Percentiles rank a stretch among this genome's conserved stretches.
These are phyloP conservation scores for Antennarius striatus DNA, from an alignment of 2,113 vertebrate genomes.

Conservation along the genomic window DNA sequence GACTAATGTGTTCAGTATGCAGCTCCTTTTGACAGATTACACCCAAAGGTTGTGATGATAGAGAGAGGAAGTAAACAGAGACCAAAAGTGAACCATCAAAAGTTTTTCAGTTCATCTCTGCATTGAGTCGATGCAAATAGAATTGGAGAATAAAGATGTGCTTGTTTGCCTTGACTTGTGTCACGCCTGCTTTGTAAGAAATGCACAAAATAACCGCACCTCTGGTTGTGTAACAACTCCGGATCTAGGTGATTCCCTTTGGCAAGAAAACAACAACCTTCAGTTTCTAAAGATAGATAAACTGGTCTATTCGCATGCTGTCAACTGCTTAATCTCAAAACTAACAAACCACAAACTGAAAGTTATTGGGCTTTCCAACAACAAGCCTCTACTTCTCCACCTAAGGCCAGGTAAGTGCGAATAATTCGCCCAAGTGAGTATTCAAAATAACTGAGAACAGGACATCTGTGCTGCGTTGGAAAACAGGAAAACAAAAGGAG, in stretches of 20 bases:
- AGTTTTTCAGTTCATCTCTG: neutral
- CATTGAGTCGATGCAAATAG: slow-evolving; percentile 2
- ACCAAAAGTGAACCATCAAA: neutral
- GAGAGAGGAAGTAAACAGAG: neutral
- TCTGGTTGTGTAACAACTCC: slow-evolving; percentile 71
- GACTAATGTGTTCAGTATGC: slow-evolving; percentile 38
- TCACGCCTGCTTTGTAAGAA: slow-evolving; percentile 36
- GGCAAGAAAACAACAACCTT: slow-evolving; percentile 67
- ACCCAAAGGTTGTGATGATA: slow-evolving; percentile 10
- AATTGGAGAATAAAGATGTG: slow-evolving; percentile 7
- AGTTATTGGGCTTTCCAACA: slow-evolving; percentile 42
- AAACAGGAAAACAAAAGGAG: too few relatives aligned
- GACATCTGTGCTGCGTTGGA: neutral
- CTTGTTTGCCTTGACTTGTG: slow-evolving; percentile 15
- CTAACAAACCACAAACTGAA: slow-evolving; percentile 69
- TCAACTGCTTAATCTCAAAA: slow-evolving; percentile 69
- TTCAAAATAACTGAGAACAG: slow-evolving; percentile 1
- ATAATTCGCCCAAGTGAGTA: slow-evolving; percentile 4
- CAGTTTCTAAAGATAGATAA: slow-evolving; percentile 76
- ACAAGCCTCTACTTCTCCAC: slow-evolving; percentile 46
- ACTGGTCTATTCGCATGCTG: slow-evolving; percentile 71
- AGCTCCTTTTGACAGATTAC: slow-evolving; percentile 19
- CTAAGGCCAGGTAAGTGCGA: slow-evolving; percentile 16
- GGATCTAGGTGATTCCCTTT: slow-evolving; percentile 76
- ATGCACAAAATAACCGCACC: slow-evolving; percentile 57